These are phyloP conservation scores for Sitodiplosis mosellana DNA, from an alignment of 1,140 invertebrate species.

Conservation along the genomic window DNA sequence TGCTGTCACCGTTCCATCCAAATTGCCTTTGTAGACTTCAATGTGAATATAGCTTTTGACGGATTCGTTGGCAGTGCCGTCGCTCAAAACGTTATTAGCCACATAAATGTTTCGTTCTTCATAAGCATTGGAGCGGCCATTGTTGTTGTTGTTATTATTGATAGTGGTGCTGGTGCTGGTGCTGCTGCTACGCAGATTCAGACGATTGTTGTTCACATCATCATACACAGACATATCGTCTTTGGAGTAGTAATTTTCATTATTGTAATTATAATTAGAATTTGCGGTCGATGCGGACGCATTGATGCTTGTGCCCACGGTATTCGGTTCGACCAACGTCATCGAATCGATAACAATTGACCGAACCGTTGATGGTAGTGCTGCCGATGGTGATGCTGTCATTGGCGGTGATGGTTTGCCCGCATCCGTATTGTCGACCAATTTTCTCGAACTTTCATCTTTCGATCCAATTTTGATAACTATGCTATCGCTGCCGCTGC, in stretches of 20 bases:
- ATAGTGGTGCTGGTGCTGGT: neutral
- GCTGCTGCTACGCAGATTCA: conserved; percentile 15
- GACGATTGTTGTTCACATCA: conserved; percentile 23
- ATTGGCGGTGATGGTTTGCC: neutral
- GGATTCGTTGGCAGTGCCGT: neutral
- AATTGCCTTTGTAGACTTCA: neutral
- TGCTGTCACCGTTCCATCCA: too few species aligned
- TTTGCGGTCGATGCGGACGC: neutral
- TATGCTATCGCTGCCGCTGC: neutral
- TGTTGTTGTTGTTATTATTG: neutral
- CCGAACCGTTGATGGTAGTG: conserved; percentile 1
- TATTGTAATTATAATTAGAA: neutral
- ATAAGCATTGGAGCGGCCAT: neutral
- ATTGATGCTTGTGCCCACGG: neutral
- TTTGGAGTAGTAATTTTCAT: conserved; percentile 15
- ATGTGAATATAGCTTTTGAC: neutral
- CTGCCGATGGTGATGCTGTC: neutral
- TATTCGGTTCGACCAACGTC: neutral
- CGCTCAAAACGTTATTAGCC: neutral
- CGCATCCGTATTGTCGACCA: neutral
- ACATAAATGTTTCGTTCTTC: neutral
- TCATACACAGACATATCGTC: conserved; percentile 21
- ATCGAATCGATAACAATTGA: neutral
- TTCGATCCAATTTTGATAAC: too few species aligned
- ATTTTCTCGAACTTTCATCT: too few species aligned